Evolutionary conservation across 2,797 vertebrate species (phyloP).

Genomic region (Dicrostonyx torquatus): DNA sequence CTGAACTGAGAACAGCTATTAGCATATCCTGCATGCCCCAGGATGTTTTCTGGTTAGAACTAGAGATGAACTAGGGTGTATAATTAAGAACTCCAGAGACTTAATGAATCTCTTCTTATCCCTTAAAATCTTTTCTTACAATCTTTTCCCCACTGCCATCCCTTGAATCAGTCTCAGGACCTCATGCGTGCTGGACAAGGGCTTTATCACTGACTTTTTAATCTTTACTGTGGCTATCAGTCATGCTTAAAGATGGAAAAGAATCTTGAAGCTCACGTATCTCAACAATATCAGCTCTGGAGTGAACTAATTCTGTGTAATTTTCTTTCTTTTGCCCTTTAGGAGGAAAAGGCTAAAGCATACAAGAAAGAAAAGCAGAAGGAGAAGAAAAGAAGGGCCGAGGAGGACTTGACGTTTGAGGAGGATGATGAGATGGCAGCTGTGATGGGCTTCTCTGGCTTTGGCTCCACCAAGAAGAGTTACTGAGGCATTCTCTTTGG

Average conservation of each 20-base stretch:
- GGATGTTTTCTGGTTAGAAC: slow-evolving; percentile 22
- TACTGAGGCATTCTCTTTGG: slow-evolving; percentile 89
- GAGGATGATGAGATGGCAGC: slow-evolving; percentile 98
- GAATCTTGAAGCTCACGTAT: slow-evolving; percentile 26
- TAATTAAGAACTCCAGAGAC: slow-evolving; percentile 3
- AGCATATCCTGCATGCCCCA: neutral
- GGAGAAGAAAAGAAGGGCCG: slow-evolving; percentile 95
- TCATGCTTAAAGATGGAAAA: slow-evolving; percentile 35
- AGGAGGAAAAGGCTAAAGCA: slow-evolving; percentile 99
- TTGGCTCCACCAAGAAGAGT: slow-evolving; percentile 96
- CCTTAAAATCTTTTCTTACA: neutral
- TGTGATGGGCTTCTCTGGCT: slow-evolving; percentile 98
- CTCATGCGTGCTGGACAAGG: neutral
- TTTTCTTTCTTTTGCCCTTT: slow-evolving; percentile 63
- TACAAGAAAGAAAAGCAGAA: slow-evolving; percentile 98
- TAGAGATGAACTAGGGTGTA: neutral
- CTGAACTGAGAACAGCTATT: slow-evolving; percentile 32
- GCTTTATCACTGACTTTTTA: neutral
- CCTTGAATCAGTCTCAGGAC: neutral
- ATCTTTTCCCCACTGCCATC: neutral
- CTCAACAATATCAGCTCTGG: slow-evolving; percentile 26
- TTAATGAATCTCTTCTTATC: slow-evolving; percentile 12
- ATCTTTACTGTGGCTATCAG: slow-evolving; percentile 47
- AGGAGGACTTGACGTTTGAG: slow-evolving; percentile 95
- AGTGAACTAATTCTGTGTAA: slow-evolving; percentile 65